Evolutionary conservation across 2,888 invertebrate genomes (phyloP).

Genomic region (Vesta saturnalis): DNA sequence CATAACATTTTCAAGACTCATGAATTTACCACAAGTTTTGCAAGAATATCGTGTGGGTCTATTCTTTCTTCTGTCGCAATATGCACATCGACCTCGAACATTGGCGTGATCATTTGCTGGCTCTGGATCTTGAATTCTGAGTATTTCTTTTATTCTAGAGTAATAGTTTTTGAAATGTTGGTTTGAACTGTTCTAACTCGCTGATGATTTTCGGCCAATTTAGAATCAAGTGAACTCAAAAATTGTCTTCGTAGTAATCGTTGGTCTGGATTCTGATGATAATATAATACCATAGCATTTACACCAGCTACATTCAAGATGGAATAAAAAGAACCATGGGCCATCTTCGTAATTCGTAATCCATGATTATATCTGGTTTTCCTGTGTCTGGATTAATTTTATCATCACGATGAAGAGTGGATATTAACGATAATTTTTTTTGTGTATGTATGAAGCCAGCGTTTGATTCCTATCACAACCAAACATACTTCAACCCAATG

Average conservation of each 20-base stretch:
- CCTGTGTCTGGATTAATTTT: background rate
- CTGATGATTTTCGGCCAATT: background rate
- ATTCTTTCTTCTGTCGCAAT: background rate
- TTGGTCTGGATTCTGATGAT: background rate
- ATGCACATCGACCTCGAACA: background rate
- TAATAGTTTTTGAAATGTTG: no score
- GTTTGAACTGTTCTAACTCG: background rate
- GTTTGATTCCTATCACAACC: no score
- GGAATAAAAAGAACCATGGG: background rate
- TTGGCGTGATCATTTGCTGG: no score
- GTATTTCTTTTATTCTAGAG: no score
- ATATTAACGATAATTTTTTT: background rate
- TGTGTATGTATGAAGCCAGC: no score
- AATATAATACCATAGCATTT: no score
- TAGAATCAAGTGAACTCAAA: background rate
- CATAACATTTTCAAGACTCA: background rate
- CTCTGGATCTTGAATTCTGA: no score
- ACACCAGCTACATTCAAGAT: no score
- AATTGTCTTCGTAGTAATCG: background rate
- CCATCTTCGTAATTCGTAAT: background rate
- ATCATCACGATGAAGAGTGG: background rate
- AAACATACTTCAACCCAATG: background rate
- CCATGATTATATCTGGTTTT: background rate
- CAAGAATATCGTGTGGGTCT: background rate
- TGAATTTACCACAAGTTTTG: background rate